A percentile compares a stretch with the other conserved stretches of the same genome.
Evolutionary conservation across 35 echinoderm and acorn worm genomes (phyloP).

Genomic region (Hemicentrotus pulcherrimus): DNA sequence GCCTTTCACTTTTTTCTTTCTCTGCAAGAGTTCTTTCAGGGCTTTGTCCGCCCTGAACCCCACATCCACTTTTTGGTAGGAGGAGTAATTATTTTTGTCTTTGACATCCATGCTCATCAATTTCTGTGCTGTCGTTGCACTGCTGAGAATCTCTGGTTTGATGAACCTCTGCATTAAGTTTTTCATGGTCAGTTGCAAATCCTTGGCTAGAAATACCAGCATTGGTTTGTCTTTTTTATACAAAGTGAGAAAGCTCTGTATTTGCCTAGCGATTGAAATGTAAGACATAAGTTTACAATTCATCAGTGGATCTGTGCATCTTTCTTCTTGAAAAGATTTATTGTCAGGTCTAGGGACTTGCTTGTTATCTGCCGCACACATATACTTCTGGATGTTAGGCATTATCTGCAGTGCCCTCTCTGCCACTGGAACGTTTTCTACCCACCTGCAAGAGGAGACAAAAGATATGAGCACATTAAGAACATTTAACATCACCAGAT

Average conservation of each 20-base stretch:
- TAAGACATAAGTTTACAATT: constrained; percentile 56
- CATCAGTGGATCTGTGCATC: constrained; percentile 49
- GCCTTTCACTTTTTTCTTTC: constrained; percentile 38
- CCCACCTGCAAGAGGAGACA: constrained; percentile 40
- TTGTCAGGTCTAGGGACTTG: constrained; percentile 55
- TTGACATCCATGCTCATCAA: constrained; percentile 64
- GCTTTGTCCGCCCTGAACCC: constrained; percentile 57
- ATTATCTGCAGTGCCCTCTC: constrained; percentile 57
- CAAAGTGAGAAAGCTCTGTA: constrained; percentile 51
- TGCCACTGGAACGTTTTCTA: constrained; percentile 35
- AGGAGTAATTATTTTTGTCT: constrained; percentile 46
- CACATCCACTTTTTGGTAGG: constrained; percentile 56
- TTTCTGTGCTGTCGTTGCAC: constrained; percentile 43
- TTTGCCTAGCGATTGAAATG: constrained; percentile 48
- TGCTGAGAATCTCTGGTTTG: constrained; percentile 54
- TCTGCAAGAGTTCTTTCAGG: constrained; percentile 40
- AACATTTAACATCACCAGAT: not conserved
- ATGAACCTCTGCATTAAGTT: constrained; percentile 69
- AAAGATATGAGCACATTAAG: not conserved
- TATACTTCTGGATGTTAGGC: constrained; percentile 42
- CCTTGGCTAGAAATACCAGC: constrained; percentile 64
- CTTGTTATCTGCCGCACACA: constrained; percentile 37
- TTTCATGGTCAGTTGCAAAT: constrained; percentile 45
- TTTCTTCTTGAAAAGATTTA: constrained; percentile 58
- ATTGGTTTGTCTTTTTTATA: constrained; percentile 72